Base-by-base conservation (phyloP, 2,797 vertebrate genomes). In the Cirrhinus mrigala region DNA sequence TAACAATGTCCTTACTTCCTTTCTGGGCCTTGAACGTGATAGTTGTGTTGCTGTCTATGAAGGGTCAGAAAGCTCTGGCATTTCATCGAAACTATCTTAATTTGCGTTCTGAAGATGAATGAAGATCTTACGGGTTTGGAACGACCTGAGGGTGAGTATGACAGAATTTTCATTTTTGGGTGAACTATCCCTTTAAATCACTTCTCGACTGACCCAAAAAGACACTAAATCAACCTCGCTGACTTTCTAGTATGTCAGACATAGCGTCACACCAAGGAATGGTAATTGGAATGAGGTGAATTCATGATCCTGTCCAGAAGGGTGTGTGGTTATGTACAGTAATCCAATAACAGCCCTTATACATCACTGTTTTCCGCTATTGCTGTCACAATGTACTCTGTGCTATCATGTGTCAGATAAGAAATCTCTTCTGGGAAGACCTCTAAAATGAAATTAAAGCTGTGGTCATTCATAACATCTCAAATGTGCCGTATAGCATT, bases 401-500 rank as follows among this genome's bases (percentile, higher is more conserved):
- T 74, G 37, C 60, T 58, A 82, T 56, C 66, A 46, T 62, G 46
- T n/a, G 8, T 71, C 29, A 60, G 44, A 77, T 27, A 7, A 79
- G 48, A 81, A 77, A 79, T 73, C 22, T 82, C 69, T 66, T 85
- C 62, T 76, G 62, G 70, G 85, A 18, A 58, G 81, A 74, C 56
- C 46, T 82, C 56, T 46, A 14, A 87, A 79, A 82, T 81, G 68
- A 29, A 85, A 86, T 86, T 84, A 82, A 84, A 60, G 27, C 62
- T 79, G 82, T 33, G 60, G 52, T 83, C 76, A 83, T 75, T 52
- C 58, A 48, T 62, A 64, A 52, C 66, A 48, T 33, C 29, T 52
- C 22, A 54, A 27, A 66, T n/a, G 29, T 73, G 56, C 50, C 24
- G 27, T 54, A 50, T 56, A 44, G 48, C 64, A 56, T 44, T 82